Evolutionary conservation across 2,888 invertebrate species (phyloP).

Genomic region (Leucoma salicis): DNA sequence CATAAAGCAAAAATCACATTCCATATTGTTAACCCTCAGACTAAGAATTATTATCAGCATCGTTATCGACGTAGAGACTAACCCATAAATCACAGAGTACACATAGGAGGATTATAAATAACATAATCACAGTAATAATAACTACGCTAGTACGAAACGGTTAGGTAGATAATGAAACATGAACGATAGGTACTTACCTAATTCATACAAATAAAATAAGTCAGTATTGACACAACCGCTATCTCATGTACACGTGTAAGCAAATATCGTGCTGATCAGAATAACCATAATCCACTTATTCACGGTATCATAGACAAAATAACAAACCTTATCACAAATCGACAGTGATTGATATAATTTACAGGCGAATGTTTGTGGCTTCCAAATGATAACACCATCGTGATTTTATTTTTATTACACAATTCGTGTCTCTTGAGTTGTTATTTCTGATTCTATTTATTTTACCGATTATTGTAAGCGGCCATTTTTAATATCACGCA

Average conservation of each 20-base stretch:
- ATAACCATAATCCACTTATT: constrained; percentile 68
- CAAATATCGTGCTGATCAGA: constrained; percentile 51
- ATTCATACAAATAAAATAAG: constrained; percentile 27
- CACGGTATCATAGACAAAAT: constrained; percentile 56
- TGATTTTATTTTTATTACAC: too few species aligned
- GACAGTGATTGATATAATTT: constrained; percentile 57
- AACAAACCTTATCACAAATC: constrained; percentile 30
- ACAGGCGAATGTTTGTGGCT: not conserved
- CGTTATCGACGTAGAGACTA: too few species aligned
- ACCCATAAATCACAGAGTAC: too few species aligned
- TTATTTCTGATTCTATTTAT: too few species aligned
- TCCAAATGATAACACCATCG: too few species aligned
- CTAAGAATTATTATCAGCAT: too few species aligned
- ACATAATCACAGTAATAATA: constrained; percentile 28
- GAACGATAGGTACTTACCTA: constrained; percentile 34
- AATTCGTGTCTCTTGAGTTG: too few species aligned
- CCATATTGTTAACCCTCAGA: too few species aligned
- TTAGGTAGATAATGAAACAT: constrained; percentile 25
- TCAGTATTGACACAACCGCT: constrained; percentile 30
- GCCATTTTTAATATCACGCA: too few species aligned
- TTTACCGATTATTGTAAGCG: too few species aligned
- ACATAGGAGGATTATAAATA: constrained; percentile 15
- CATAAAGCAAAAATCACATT: too few species aligned
- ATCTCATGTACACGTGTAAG: constrained; percentile 60
- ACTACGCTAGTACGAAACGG: constrained; percentile 10